Evolutionary conservation across 2,888 invertebrate genomes (phyloP), one percentile per base, ranked within the genome.

Genomic region (Pelosia muscerda): DNA sequence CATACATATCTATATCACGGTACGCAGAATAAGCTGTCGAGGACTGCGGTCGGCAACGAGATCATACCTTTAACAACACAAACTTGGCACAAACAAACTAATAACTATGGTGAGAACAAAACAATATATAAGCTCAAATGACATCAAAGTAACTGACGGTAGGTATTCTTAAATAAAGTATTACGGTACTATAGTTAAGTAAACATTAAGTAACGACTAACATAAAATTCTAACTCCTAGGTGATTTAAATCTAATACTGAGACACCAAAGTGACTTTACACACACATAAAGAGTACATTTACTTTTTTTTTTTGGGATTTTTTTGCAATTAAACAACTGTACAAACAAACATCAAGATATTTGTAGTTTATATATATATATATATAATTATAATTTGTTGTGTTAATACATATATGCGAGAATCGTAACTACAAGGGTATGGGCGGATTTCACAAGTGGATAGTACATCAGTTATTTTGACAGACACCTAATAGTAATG

Each of bases 161-260:
- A 25, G 85, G 87, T 90, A 87, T 84, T 82, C 90, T 91, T 90
- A 92, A 81, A 88, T 83, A 86, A 90, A 90, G 84, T 82, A 88
- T 87, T 82, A 75, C 90, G 91, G 90, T 79, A 82, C 82, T 88
- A 87, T 86, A 80, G 79, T 87, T 87, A 91, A 81, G 86, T 93
- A 93, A 91, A 92, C 86, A 92, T 87, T 91, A 93, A 92, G 90
- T 92, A 93, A 92, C 91, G 83, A 90, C 93, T 93, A 93, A 93
- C 90, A 92, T 92, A 93, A 93, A 90, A 90, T 83, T 88, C 88
- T 91, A 92, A 91, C 90, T 87, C 86, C 92, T 92, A 92, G 81
- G 81, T 86, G 87, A 92, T 92, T 92, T 92, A 90, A 90, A 91
- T 90, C 91, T 91, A 94, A 93, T 92, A 93, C 92, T 93, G 91